Evolutionary conservation across 2,888 invertebrate genomes (phyloP), one percentile per base, ranked within the genome.

Genomic region (Phortica magna): DNA sequence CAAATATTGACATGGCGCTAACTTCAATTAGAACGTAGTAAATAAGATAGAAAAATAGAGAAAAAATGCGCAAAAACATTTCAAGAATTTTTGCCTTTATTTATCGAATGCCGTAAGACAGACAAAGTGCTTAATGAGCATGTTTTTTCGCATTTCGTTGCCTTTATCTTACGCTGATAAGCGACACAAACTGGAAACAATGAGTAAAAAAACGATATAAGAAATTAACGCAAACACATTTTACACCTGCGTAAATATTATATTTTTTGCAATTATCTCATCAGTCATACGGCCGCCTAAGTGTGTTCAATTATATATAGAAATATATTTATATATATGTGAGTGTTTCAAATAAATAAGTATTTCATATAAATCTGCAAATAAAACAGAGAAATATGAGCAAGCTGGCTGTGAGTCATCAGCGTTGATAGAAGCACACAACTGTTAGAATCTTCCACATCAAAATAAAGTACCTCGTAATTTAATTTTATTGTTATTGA

Each of bases 231-330:
- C 39, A 64, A 64, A 64, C 39, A 64, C 39, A 12, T 48, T 64
- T 64, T 19, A 64, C 64, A 64, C 64, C 10, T 64, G 14, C 22
- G 64, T 64, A 64, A 64, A 64, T 64, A 64, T 64, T 48, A 31
- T 31, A 31, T 64, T 64, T 31, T 64, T 64, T 64, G 64, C 64
- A 64, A 64, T 64, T 64, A 64, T 12, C 39, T 10, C 39, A 14
- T 64, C 39, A 7, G 64, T 22, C 14, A 6, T 48, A 48, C 2
- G 7, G 48, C 43, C 7, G 10, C 48, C 10, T 48, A 48, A 48
- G 48, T 2, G 48, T 48, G 7, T 48, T 14, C n/a, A n/a, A n/a
- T n/a, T 48, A 14, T 48, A 48, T 48, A 9, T 48, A 14, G 2
- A 48, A 12, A 48, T 48, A 1, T 14, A 48, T 12, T 2, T 2